Evolutionary conservation across 2,888 invertebrate genomes (phyloP), one percentile per base, ranked within the genome.

Genomic region (Listrodromus nycthemerus): DNA sequence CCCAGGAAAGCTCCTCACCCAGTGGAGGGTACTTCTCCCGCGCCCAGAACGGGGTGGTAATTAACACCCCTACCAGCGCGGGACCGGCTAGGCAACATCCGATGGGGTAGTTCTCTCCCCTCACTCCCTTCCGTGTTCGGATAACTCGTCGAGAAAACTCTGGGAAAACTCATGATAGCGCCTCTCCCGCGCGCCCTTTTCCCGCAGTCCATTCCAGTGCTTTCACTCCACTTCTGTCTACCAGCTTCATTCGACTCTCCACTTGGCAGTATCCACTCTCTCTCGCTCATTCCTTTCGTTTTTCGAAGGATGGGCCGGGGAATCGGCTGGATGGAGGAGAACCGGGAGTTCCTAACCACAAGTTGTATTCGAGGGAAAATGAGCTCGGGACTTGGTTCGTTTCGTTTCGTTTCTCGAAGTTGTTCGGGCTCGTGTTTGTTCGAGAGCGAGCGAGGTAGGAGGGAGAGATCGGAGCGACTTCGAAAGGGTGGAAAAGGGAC

Each of bases 131-230:
- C n/a, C 27, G 58, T 27, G 27, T 69, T 82, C 81, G 89, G 87
- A 88, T 87, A 91, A 91, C 91, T 91, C 88, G 76, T 86, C 88
- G 90, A 92, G 90, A 92, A 92, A 92, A 92, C 91, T 92, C 86
- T 88, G 90, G 89, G 91, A 92, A 91, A 83, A 83, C 85, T 90
- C 91, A 86, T 86, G 90, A 91, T 91, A 90, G 86, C 63, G 52
- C 80, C 33, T 33, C 33, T 82, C 70, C 77, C 78, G 55, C 79
- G 45, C 50, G 45, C 65, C 70, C 80, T 65, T 74, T 41, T 80
- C 48, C 65, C 41, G 33, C 78, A 74, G 74, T 77, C 83, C 82
- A 84, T 79, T 77, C 66, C 86, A 55, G 61, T 37, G 71, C 80
- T 80, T 80, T 80, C 80, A 83, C 83, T 80, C 67, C 61, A 83